These are phyloP conservation scores for Caenorhabditis sp. DNA, from an alignment of 2,888 invertebrate genomes.

Conservation along the genomic window DNA sequence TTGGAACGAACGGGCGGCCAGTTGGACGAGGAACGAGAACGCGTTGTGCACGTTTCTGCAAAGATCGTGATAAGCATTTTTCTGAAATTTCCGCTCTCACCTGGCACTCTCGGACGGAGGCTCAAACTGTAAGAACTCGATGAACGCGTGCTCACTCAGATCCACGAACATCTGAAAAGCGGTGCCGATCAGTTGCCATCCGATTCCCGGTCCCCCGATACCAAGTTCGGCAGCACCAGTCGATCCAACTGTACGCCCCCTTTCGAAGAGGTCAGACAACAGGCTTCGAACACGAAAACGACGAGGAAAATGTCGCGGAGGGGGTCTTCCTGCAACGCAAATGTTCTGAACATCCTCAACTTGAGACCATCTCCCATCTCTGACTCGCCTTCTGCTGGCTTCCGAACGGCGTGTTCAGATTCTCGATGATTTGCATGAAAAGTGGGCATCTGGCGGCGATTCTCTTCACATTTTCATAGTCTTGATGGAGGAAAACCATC, in stretches of 20 bases:
- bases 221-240: conserved; percentile 35
- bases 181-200: background rate
- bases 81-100: background rate
- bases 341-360: too few relatives aligned
- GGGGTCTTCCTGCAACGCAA: conserved; percentile 30
- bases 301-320: conserved; percentile 21
- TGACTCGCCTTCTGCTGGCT: conserved; percentile 2
- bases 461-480: conserved; percentile 13
- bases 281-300: conserved; percentile 39
- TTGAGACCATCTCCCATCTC: too few relatives aligned
- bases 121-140: conserved; percentile 24
- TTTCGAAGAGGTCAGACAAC: conserved; percentile 21
- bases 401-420: background rate
- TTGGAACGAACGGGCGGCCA: conserved; percentile 18
- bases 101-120: conserved; percentile 7
- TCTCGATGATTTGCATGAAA: conserved; percentile 24
- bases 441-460: conserved; percentile 9
- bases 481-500: conserved; percentile 15
- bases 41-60: conserved; percentile 25
- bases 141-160: conserved; percentile 18
- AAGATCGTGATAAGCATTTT: background rate
- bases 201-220: background rate
- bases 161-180: conserved; percentile 27
- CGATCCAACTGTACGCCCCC: conserved; percentile 58
- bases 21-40: conserved; percentile 35